Base-by-base conservation (phyloP, 1,140 invertebrate genomes). In the Argopecten irradians region DNA sequence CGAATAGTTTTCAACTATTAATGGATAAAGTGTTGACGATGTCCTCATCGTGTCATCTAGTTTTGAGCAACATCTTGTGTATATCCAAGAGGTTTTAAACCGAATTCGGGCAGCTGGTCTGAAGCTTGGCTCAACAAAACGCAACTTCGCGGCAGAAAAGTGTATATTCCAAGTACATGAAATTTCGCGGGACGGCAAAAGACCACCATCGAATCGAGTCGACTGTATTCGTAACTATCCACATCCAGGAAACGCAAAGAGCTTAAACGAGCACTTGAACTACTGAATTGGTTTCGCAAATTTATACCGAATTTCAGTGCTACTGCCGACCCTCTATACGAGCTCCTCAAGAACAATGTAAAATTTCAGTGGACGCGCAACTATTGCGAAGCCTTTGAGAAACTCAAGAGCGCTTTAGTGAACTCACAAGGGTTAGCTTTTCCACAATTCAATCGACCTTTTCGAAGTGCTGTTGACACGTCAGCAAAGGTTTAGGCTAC, bases 401-500 rank as follows among this genome's bases (percentile, higher is more conserved):
- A 41, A 34, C 34, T 89, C 14, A 90, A 88, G 85, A 1, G 32
- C 19, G 7, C 19, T 28, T 84, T 90, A 43, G 0, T 88, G 0
- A 83, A 84, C 16, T 88, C 46, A 9, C 2, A 83, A 19, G 71
- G 36, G 28, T 36, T 90, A 34, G 46, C 89, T 32, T 90, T 87
- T 34, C 91, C 91, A 22, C 34, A 55, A 5, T 91, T 41, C 86
- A 89, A 91, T 55, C 19, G 86, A 7, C 33, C n/a, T 35, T 90
- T 91, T 86, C 28, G 84, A 1, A n/a, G 90, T 16, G 55, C 89
- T 33, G 86, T 91, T 8, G 89, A 91, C 41, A 89, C 91, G 2
- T 89, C 89, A 85, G 85, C 28, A 82, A 87, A n/a, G 88, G 91
- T 1, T 88, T 91, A 32, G 87, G 90, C n/a, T n/a, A n/a, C n/a